Base-by-base conservation (phyloP, 2,797 vertebrate genomes). In the Falco rusticolus region DNA sequence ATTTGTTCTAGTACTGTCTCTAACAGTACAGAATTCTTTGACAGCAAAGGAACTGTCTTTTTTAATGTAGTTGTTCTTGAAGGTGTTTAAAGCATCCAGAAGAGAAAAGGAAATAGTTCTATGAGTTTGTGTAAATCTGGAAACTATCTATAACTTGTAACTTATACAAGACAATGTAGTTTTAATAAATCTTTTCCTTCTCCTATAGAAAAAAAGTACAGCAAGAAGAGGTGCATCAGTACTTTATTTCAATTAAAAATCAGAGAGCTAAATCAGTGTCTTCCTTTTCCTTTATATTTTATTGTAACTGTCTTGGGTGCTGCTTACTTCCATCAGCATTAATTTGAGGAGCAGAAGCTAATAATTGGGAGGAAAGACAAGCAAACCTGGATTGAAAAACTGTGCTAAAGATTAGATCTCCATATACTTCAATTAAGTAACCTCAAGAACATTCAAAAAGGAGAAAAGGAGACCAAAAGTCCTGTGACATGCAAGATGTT, bases 81-180 rank as follows among this genome's bases (percentile, higher is more conserved):
- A 96, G 70, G 51, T 70, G 25, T 74, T 91, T 79, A 83, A 94
- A 79, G 33, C 43, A 83, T 59, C 16, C 34, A 43, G 39, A 86
- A 50, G 33, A 81, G 34, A 94, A 94, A 81, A 84, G n/a, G 26
- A 92, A 93, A 66, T 69, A 75, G 47, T 71, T 89, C 47, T 76
- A 82, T 59, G 69, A 78, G 84, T 37, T 75, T 56, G 47, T 65
- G 50, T 74, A 66, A 66, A 70, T 80, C 51, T 83, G 48, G 39
- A 66, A 80, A 84, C 57, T 39, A 59, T 60, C 53, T 87, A 15
- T 77, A 80, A 41, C 31, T 37, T 71, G 5, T 63, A 78, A 86
- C 19, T 66, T 81, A 70, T 2, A 89, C 14, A 71, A 75, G 54
- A 53, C 33, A 84, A 56, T 33, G 78, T 54, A 56, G 75, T 56